Base-by-base conservation (phyloP, 2,113 vertebrate genomes). In the Coptodon bakossiorum region DNA sequence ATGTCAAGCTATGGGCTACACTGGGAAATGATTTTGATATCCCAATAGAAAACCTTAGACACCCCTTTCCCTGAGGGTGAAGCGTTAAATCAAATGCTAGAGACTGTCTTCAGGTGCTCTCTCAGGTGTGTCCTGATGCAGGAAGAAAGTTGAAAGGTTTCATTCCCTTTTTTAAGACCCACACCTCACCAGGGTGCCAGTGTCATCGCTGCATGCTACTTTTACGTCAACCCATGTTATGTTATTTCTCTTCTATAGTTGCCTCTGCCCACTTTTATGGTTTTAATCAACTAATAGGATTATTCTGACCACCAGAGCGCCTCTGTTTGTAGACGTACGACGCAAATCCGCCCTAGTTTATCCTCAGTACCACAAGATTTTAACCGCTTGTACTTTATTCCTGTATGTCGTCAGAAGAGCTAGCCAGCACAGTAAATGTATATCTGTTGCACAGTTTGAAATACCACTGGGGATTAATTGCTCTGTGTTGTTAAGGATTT, bases 401-500 rank as follows among this genome's bases (percentile, higher is more conserved):
- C 52, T 34, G 43, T 43, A 14, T 31, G 5, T 86, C 27, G 34
- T 87, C 43, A 79, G 22, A 61, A 63, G 31, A 63, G 59, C 17
- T 36, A 63, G 59, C 59, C 59, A 84, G 17, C 43, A 61, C 71
- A 83, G 38, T 83, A 68, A 88, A 90, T 40, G 34, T 86, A 54
- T 80, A 88, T 81, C 63, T 90, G 63, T 89, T 90, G 90, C 91
- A 82, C 87, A 86, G 84, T 86, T 59, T 71, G 7, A 82, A 87
- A 84, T 73, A 61, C 10, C 83, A 63, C 81, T 6, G 8, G 11
- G 56, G 31, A 86, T 85, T 83, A 91, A 89, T 86, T 81, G 80
- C 40, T 27, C 79, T 73, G 57, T 81, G 45, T 86, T 85, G 68
- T 85, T 81, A 22, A 27, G 79, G 83, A 78, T 57, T 78, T 83